Evolutionary conservation across 2,113 vertebrate genomes (phyloP), one percentile per base, ranked within the genome.

Genomic region (Ginglymostoma cirratum): DNA sequence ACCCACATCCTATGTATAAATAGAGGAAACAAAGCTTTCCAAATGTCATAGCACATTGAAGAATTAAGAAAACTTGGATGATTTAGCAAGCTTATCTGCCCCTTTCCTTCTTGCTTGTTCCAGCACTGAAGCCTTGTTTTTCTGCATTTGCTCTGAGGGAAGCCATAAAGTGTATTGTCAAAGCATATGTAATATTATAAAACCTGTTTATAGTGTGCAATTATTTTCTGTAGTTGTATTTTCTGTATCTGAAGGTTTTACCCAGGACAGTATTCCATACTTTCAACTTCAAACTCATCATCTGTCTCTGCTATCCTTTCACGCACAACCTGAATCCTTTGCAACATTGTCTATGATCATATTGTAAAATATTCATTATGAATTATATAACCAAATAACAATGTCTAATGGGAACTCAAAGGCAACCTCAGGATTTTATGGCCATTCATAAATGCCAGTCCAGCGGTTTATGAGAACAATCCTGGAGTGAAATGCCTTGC

Each of bases 181-280:
- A 86, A 42, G 38, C 42, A 42, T 38, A 93, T 34, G 1, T 66
- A 66, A 5, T 66, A 93, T 19, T 67, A 90, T 34, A 93, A 17
- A 66, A n/a, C 27, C 48, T 89, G 86, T 23, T 30, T 55, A 89
- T 12, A 90, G 87, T 34, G 34, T n/a, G 4, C 87, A 30, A 48
- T 76, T 48, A 24, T 90, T 65, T 90, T 65, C 87, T 90, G 55
- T 61, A 90, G 34, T 90, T 90, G 87, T 90, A 90, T 90, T 65
- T 65, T 61, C 55, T 61, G 12, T 61, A 12, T 10, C 55, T 61
- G 12, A 61, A 61, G 55, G 55, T 61, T 61, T 61, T 61, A 61
- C 55, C 0, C 55, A 61, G 70, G 0, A 72, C n/a, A 34, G 65
- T 65, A 65, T 65, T 14, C 19, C 0, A 66, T 65, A 19, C 65